These are phyloP conservation scores for Pteropus alecto DNA, from an alignment of 2,113 vertebrate genomes.

Conservation along the genomic window DNA sequence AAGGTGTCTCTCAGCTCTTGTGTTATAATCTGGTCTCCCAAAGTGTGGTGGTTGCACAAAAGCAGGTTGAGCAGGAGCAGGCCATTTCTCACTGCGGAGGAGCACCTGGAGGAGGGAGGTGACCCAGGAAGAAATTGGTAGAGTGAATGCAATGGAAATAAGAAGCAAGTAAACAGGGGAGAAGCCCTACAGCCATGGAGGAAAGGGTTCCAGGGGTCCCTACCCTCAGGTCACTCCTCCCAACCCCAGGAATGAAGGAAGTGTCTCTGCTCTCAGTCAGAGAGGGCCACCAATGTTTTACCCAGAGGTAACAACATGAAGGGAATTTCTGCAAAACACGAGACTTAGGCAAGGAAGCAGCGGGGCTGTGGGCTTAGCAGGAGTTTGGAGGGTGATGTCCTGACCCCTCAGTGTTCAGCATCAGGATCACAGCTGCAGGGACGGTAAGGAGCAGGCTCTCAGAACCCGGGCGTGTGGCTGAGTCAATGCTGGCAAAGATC, in stretches of 20 bases:
- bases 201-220: not conserved
- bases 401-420: constrained; percentile 90
- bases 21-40: constrained; percentile 91
- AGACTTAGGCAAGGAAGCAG: not conserved
- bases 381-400: constrained; percentile 11
- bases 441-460: constrained; percentile 87
- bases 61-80: constrained; percentile 92
- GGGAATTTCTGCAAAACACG: not conserved
- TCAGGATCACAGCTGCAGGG: constrained; percentile 88
- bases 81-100: constrained; percentile 88
- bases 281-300: not conserved
- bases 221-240: not conserved
- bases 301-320: not conserved
- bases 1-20: constrained; percentile 84
- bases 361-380: not conserved
- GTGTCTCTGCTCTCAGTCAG: not conserved
- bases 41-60: constrained; percentile 89
- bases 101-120: constrained; percentile 82
- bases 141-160: not conserved
- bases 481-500: constrained; percentile 97
- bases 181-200: not conserved
- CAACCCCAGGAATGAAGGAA: not conserved
- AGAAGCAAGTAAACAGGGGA: not conserved
- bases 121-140: not conserved
- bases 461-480: constrained; percentile 87